Evolutionary conservation across 2,888 invertebrate species (phyloP).

Genomic region (Abscondita cerata): DNA sequence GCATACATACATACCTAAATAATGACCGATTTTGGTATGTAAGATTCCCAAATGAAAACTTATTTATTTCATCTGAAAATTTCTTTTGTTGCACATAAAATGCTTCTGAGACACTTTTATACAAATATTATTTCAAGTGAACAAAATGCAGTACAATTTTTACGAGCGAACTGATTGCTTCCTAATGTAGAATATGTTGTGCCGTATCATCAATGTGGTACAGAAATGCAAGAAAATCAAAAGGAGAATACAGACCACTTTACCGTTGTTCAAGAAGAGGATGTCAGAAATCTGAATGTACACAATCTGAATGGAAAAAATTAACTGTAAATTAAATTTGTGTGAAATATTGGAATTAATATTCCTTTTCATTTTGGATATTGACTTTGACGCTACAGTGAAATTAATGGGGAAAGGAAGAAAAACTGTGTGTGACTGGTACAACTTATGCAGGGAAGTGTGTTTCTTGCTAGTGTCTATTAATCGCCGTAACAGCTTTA

Average conservation of each 20-base stretch:
- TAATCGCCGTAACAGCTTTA: background rate
- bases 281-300: background rate
- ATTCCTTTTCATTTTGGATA: slow-evolving; percentile 5
- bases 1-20: too few species aligned
- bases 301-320: background rate
- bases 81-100: too few species aligned
- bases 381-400: slow-evolving; percentile 3
- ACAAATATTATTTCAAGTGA: slow-evolving; percentile 3
- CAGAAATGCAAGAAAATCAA: background rate
- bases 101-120: too few species aligned
- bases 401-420: slow-evolving; percentile 1
- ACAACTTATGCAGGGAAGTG: slow-evolving; percentile 2
- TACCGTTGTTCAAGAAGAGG: background rate
- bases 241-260: slow-evolving; percentile 1
- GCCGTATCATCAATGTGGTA: background rate
- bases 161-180: background rate
- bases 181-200: background rate
- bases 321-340: background rate
- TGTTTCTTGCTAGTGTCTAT: background rate
- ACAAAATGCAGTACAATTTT: background rate
- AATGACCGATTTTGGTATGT: too few species aligned
- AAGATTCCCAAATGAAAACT: too few species aligned
- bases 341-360: background rate
- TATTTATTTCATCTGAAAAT: too few species aligned
- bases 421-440: background rate